Evolutionary conservation across 2,888 invertebrate genomes (phyloP), one percentile per base, ranked within the genome.

Genomic region (Pelosia muscerda): DNA sequence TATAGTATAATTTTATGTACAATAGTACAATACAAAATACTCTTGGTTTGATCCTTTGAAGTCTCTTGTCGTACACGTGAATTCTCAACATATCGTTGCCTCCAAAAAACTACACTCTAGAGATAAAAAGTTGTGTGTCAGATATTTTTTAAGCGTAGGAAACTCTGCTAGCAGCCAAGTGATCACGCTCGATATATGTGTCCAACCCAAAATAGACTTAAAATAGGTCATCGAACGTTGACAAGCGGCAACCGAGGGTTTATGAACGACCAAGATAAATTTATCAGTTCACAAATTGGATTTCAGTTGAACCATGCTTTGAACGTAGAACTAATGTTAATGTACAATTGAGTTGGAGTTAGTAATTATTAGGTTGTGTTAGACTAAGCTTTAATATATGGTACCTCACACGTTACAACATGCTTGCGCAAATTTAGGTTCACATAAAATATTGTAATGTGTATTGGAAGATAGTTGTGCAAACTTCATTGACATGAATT

Each of bases 141-240:
- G 66, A 56, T 64, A 72, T 65, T 82, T 80, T 79, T 74, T 54
- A 81, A 71, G 75, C 79, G 75, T 80, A 80, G 81, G 77, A 80
- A 81, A 75, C 74, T 71, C 69, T 74, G 73, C 72, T 73, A 73
- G 78, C 81, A 80, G 82, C 83, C 82, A 79, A 83, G 78, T 82
- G 79, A 81, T 84, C 84, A 65, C 78, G 76, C 81, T 79, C 75
- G 80, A 81, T 76, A 79, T 79, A 82, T 79, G 72, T 76, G 76
- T 68, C 64, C 79, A 65, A 70, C 80, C 88, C 68, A 72, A 90
- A 90, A 90, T 90, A 90, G 90, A 89, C 74, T 69, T 79, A 81
- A 90, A 88, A 90, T 90, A 86, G 90, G 90, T 90, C 90, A 86
- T 88, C 88, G 90, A 83, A 87, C 90, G 88, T 79, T 84, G 87